Base-by-base conservation (phyloP, 2,113 vertebrate genomes). In the Uria aalge region DNA sequence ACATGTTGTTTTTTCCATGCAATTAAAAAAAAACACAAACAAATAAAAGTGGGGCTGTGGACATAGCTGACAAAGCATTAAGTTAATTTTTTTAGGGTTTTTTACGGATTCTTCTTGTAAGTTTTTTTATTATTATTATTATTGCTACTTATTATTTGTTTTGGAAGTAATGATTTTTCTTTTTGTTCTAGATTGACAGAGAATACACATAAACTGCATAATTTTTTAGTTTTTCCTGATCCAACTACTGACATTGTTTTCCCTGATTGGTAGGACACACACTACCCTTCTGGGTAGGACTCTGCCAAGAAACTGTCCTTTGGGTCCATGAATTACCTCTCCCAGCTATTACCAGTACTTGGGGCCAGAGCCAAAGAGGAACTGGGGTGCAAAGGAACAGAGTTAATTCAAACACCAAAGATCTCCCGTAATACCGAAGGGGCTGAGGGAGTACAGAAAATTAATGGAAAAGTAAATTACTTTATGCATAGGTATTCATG, bases 401-500 rank as follows among this genome's bases (percentile, higher is more conserved):
- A 55, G 21, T 76, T 60, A 78, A 89, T 87, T 83, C 55, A 67
- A 79, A 69, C 10, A n/a, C 38, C 66, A 75, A 92, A 80, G 21
- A 62, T 83, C 24, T 90, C 24, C 38, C 74, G 43, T 62, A 86
- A 69, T 34, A 76, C 22, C 29, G 60, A 59, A 80, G 45, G 55
- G 20, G 19, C 48, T 75, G 29, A 75, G 8, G 64, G 29, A 72
- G 24, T 26, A 30, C 2, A 38, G 40, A 68, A 94, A 66, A 93
- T 73, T 41, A 91, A 75, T 85, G 30, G 41, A 32, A 84, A 95
- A 88, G 26, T 76, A 88, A 88, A 90, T 88, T 50, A 56, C 26
- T 86, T 90, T 48, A n/a, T 80, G 11, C 12, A 26, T 20, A 80
- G 64, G 40, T 77, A 68, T 53, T 45, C 36, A 60, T 76, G 20